Conservation (phyloP, 2,113 vertebrate genomes). For the Dipodomys merriami region DNA sequence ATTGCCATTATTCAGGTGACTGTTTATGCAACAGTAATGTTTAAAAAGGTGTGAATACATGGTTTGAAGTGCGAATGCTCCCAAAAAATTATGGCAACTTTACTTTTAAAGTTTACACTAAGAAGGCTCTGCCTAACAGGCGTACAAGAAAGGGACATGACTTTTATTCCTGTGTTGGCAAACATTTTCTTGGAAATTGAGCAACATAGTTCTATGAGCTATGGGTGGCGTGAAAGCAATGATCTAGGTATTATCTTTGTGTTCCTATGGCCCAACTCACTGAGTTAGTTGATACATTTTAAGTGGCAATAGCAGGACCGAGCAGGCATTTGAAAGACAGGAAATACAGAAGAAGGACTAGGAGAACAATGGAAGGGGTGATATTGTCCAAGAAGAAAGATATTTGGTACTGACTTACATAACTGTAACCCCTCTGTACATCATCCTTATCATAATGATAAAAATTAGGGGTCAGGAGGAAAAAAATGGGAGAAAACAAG, state of each 20-base stretch:
- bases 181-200: not conserved
- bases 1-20: not conserved
- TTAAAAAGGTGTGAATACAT: not conserved
- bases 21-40: not conserved
- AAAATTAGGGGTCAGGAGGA: too few relatives aligned
- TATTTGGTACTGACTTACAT: too few relatives aligned
- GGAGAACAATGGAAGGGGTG: too few relatives aligned
- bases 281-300: not conserved
- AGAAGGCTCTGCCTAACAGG: not conserved
- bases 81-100: not conserved
- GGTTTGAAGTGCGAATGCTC: not conserved
- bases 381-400: too few relatives aligned
- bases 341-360: not conserved
- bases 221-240: not conserved
- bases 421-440: too few relatives aligned
- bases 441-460: too few relatives aligned
- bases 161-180: not conserved
- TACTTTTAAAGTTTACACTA: not conserved
- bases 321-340: not conserved
- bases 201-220: not conserved
- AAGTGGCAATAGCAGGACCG: too few relatives aligned
- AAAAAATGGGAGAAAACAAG: too few relatives aligned
- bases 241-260: not conserved
- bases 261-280: not conserved
- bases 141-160: not conserved